Evolutionary conservation across 2,797 vertebrate species (phyloP), one percentile per base, ranked within the genome.

Genomic region (Psittacula echo): DNA sequence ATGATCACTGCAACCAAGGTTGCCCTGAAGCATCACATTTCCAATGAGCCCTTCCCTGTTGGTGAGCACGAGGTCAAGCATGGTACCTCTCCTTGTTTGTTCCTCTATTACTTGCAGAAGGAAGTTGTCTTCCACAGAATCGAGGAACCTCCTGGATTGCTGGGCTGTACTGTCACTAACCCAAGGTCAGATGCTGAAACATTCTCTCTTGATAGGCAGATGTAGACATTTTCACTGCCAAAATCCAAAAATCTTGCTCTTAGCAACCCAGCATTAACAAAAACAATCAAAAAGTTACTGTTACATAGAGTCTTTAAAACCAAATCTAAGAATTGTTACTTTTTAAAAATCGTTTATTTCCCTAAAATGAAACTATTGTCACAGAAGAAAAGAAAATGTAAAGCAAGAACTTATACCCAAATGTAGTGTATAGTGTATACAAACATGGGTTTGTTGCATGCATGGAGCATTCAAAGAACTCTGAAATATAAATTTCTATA

Each of bases 401-500:
- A 77, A 75, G 6, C 7, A 56, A 51, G 16, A 74, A 26, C 10
- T 70, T 44, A 44, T 1, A 20, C 7, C 4, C 7, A 76, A 48
- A 62, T 47, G 4, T 34, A 34, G 34, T 34, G 34, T 34, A 34
- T 4, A 45, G 5, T 32, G 2, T 37, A 18, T 66, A n/a, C 21
- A 60, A 48, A 12, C 16, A 32, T 4, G 2, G 1, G 21, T 41
- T 61, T 89, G 6, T 48, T 48, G 26, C 6, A 34, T 34, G 2
- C 10, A 64, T 37, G 29, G 92, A 85, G 7, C 27, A 39, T 60
- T 64, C 27, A 72, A 74, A 66, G 34, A 51, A 51, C 7, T n/a
- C 12, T 41, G 50, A 93, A 94, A 65, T 66, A 61, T 10, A 53
- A 62, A 87, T 85, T 82, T 89, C 50, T 58, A 86, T 60, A 70